A percentile compares a stretch with the other conserved stretches of the same genome.
These are phyloP conservation scores for Ochropacha duplaris DNA, from an alignment of 2,888 invertebrate genomes.

Conservation along the genomic window DNA sequence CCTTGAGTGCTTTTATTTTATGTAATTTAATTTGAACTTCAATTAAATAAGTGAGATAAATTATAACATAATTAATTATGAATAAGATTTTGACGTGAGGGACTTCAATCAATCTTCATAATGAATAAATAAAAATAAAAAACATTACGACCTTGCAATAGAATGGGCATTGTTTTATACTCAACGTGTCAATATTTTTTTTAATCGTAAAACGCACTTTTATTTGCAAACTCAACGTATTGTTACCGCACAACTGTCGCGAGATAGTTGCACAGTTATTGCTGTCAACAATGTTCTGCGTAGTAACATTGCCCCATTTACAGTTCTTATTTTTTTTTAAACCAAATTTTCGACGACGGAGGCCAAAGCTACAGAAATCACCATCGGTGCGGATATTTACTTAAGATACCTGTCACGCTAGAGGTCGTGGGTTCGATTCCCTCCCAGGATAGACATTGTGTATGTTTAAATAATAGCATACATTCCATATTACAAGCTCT, in stretches of 20 bases:
- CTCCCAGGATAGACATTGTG: no score
- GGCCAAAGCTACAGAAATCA: no score
- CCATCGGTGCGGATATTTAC: no score
- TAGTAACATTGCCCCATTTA: no score
- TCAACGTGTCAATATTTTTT: no score
- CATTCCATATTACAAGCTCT: no score
- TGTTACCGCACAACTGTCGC: background rate
- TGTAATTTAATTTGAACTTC: constrained; percentile 14
- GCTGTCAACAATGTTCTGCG: background rate
- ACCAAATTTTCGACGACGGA: no score
- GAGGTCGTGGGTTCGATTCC: no score
- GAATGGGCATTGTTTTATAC: background rate
- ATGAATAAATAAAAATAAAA: background rate
- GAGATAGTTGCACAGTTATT: background rate
- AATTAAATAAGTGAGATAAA: background rate
- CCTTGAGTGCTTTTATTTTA: constrained; percentile 13
- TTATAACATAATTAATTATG: constrained; percentile 3
- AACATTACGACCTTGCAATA: background rate
- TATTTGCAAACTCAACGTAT: background rate
- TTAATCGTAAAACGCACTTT: no score
- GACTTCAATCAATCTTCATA: background rate
- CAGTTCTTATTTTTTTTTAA: no score
- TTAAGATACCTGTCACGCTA: no score
- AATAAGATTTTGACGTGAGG: background rate
- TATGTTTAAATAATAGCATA: no score